Evolutionary conservation across 2,888 invertebrate species (phyloP), one percentile per base, ranked within the genome.

Genomic region (Ormyrus nitidulus): DNA sequence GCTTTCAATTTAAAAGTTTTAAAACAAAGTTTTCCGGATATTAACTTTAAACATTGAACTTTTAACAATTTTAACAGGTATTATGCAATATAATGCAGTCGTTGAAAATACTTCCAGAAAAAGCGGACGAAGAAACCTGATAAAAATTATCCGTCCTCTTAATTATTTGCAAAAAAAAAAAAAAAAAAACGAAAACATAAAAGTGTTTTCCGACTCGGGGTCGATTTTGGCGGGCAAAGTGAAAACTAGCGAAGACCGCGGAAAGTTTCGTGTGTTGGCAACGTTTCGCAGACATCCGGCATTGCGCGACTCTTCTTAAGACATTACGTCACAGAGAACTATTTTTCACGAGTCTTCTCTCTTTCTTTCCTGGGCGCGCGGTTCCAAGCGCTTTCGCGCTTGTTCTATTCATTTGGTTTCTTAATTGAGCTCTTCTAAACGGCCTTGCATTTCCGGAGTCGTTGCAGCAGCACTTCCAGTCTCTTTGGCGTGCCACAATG

Each of bases 391-490:
- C 59, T 66, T 78, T 68, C 54, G 62, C 73, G 73, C 62, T 68
- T 34, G 59, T 56, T 64, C 74, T 70, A 70, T 75, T 81, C 83
- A 83, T 85, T 86, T 85, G 84, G 83, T 81, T 80, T 75, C 85
- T 85, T 85, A 86, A 86, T 85, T 85, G 83, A 85, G 85, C 83
- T 84, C 84, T 86, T 84, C 77, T 80, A 70, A 82, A 83, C 81
- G 72, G 56, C 72, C 74, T 73, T 82, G 81, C 81, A 46, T 70
- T 65, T 70, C 70, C 75, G 56, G 77, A 19, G 19, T 19, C 19
- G 19, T 19, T 19, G 77, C 77, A 46, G 61, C 8, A 54, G 13
- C 58, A 66, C 64, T 77, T 77, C 66, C 64, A 73, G 59, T 74
- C 58, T 73, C 44, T 68, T 48, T 19, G 19, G 8, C 56, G 48